Evolutionary conservation across 2,113 vertebrate genomes (phyloP).

Genomic region (Passer montanus): DNA sequence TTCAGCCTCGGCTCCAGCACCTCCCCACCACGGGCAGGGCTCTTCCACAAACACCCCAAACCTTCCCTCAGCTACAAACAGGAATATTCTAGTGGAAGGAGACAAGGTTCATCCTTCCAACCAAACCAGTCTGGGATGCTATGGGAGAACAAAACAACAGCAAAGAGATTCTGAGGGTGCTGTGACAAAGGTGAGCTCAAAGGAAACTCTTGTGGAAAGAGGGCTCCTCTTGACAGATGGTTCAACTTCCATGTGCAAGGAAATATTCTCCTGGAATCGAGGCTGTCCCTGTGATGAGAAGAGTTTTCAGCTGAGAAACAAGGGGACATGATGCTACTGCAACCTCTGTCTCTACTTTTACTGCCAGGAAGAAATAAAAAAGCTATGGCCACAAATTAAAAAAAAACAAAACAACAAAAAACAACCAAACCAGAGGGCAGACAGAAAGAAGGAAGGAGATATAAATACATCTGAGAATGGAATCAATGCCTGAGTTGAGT

Average conservation of each 20-base stretch:
- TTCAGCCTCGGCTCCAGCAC: not conserved
- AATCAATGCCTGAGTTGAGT: not conserved
- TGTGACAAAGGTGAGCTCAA: not conserved
- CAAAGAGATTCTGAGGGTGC: not conserved
- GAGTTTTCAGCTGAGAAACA: not conserved
- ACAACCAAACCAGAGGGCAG: not conserved
- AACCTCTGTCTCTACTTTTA: not conserved
- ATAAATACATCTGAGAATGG: not conserved
- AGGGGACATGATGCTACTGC: not conserved
- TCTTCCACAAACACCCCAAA: not conserved
- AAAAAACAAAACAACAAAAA: not conserved
- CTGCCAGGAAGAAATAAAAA: not conserved
- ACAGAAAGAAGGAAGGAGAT: not conserved
- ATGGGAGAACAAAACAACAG: not conserved
- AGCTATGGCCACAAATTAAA: not conserved
- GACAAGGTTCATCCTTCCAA: not conserved
- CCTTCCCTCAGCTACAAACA: not conserved
- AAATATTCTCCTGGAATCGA: not conserved
- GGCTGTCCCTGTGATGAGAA: not conserved
- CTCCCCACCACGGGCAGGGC: rapidly evolving
- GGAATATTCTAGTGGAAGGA: not conserved
- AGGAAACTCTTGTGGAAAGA: not conserved
- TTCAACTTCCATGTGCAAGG: not conserved
- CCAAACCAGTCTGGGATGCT: not conserved
- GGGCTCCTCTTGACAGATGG: not conserved